Evolutionary conservation across 2,888 invertebrate genomes (phyloP).

Genomic region (Drosophila flavopinicola): DNA sequence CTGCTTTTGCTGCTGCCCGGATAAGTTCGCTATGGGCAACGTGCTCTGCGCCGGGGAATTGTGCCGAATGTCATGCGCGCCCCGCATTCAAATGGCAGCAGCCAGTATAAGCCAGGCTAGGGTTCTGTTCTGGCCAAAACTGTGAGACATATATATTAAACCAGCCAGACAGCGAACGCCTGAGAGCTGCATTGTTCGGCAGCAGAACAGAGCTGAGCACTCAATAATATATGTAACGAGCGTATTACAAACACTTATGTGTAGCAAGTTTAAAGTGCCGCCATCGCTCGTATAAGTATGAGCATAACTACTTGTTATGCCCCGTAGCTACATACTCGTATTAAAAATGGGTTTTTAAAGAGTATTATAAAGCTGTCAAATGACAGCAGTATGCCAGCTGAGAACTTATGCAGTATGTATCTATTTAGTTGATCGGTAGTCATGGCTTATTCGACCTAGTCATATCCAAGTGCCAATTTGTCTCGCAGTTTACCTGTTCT

Average conservation of each 20-base stretch:
- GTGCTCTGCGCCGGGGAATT: slow-evolving; percentile 62
- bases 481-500: too few relatives aligned
- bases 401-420: not conserved
- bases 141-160: slow-evolving; percentile 28
- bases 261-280: slow-evolving; percentile 70
- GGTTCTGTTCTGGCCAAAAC: slow-evolving; percentile 36
- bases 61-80: slow-evolving; percentile 60
- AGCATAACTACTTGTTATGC: slow-evolving; percentile 35
- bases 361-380: not conserved
- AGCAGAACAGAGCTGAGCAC: slow-evolving; percentile 39
- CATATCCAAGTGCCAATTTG: too few relatives aligned
- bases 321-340: not conserved
- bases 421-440: not conserved
- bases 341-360: not conserved
- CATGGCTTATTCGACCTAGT: too few relatives aligned
- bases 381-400: too few relatives aligned
- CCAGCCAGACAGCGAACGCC: slow-evolving; percentile 38
- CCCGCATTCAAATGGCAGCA: slow-evolving; percentile 66
- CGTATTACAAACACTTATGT: slow-evolving; percentile 75
- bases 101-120: slow-evolving; percentile 4
- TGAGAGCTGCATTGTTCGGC: slow-evolving; percentile 50
- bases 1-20: slow-evolving; percentile 41
- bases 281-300: slow-evolving; percentile 25
- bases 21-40: slow-evolving; percentile 71
- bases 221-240: slow-evolving; percentile 78